These are phyloP conservation scores for Rhabdomys dilectus DNA, from an alignment of 2,113 vertebrate genomes.

Conservation along the genomic window DNA sequence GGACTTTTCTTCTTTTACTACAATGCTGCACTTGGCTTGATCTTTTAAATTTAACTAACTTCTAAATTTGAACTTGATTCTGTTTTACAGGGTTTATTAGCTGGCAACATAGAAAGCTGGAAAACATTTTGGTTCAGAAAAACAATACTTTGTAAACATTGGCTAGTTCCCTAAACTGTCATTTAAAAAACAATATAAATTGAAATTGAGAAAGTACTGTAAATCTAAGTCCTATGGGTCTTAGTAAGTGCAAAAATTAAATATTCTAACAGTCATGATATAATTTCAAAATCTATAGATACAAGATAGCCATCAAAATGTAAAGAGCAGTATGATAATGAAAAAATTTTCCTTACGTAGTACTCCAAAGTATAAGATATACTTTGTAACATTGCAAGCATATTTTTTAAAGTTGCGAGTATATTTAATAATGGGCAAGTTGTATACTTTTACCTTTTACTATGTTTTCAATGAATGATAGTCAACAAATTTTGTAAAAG, in stretches of 20 bases:
- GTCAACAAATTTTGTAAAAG: not conserved
- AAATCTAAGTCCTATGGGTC: slow-evolving; percentile 4
- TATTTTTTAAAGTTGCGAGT: not conserved
- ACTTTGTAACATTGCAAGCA: not conserved
- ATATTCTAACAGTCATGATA: not conserved
- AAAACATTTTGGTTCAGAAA: slow-evolving; percentile 70
- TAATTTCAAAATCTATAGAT: slow-evolving; percentile 2
- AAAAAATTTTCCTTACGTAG: not conserved
- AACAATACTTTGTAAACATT: slow-evolving; percentile 54
- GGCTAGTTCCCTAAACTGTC: slow-evolving; percentile 30
- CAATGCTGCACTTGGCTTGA: not conserved
- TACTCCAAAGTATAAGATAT: not conserved
- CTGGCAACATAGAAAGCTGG: slow-evolving; percentile 42
- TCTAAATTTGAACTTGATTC: slow-evolving; percentile 37
- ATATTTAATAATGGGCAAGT: not conserved
- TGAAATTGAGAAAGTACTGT: not conserved
- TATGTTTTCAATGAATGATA: slow-evolving; percentile 11
- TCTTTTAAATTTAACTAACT: slow-evolving; percentile 56
- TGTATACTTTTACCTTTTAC: too few species aligned
- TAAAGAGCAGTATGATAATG: not conserved
- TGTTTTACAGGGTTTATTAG: slow-evolving; percentile 28
- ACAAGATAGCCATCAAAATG: not conserved
- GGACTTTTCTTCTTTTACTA: slow-evolving; percentile 55
- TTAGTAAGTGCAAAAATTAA: not conserved
- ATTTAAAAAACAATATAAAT: slow-evolving; percentile 29